Percentiles rank a stretch among this genome's conserved stretches.
These are phyloP conservation scores for Luehdorfia chinensis DNA, from an alignment of 1,140 invertebrate species.

Conservation along the genomic window DNA sequence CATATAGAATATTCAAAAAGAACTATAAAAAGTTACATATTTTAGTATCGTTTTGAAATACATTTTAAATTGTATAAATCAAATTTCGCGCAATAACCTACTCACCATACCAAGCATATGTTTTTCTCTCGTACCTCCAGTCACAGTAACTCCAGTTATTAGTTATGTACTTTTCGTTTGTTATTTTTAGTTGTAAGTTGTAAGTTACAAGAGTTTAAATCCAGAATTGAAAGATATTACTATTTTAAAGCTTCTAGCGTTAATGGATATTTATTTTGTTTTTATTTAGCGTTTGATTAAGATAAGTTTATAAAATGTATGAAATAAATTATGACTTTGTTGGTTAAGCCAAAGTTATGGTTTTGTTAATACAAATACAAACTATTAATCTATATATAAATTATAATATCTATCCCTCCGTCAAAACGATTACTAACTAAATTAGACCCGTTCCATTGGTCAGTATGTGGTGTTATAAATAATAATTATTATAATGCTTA, in stretches of 20 bases:
- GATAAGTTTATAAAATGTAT: conserved; percentile 19
- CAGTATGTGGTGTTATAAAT: background rate
- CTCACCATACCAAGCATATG: conserved; percentile 21
- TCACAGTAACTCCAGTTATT: no score
- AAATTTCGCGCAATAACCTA: no score
- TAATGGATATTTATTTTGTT: conserved; percentile 58
- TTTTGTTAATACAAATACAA: conserved; percentile 27
- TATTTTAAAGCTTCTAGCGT: conserved; percentile 45
- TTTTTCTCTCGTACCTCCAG: conserved; percentile 46
- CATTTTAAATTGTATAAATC: no score
- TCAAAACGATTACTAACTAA: conserved; percentile 6
- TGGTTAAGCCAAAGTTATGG: conserved; percentile 44
- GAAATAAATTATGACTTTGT: conserved; percentile 46
- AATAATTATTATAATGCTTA: conserved; percentile 50
- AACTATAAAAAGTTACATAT: no score
- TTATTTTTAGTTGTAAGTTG: conserved; percentile 65
- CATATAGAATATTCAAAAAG: no score
- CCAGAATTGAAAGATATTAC: conserved; percentile 69
- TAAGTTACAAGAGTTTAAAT: conserved; percentile 58
- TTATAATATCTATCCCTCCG: conserved; percentile 34
- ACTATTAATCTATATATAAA: conserved; percentile 18
- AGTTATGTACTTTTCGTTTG: conserved; percentile 46
- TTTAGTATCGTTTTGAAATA: no score
- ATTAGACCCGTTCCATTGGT: no score
- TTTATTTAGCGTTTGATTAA: conserved; percentile 35